A percentile compares a stretch with the other conserved stretches of the same genome.
phyloP scores from a whole-genome alignment of 2,797 vertebrate species.

The Aulostomus chinensis region DNA sequence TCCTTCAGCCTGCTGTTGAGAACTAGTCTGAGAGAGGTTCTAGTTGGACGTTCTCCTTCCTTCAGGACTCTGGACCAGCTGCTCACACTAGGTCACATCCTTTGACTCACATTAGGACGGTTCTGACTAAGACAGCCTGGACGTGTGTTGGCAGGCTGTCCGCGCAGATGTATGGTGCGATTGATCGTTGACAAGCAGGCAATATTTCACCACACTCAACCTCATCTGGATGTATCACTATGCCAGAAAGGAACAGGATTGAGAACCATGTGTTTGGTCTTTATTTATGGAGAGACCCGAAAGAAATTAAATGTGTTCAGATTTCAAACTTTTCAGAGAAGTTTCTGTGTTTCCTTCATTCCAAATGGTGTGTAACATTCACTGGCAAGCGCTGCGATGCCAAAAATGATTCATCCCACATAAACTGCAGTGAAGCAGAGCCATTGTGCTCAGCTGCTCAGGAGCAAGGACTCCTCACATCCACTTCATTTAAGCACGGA shows the following conservation, averaged over 20 bases:
- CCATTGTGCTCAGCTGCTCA: constrained; percentile 26
- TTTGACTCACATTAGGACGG: constrained; percentile 46
- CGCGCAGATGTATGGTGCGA: constrained; percentile 32
- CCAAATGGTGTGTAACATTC: constrained; percentile 37
- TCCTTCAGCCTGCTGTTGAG: too few species aligned
- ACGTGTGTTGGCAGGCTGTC: constrained; percentile 29
- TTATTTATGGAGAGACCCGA: constrained; percentile 38
- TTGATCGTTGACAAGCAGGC: constrained; percentile 47
- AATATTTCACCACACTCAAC: constrained; percentile 43
- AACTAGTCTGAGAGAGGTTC: constrained; percentile 3
- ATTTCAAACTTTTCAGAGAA: constrained; percentile 36
- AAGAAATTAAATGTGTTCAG: constrained; percentile 34
- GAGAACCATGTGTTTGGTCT: constrained; percentile 45
- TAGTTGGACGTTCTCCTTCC: constrained; percentile 25
- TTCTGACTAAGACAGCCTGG: constrained; percentile 37
- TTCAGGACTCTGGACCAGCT: constrained; percentile 15
- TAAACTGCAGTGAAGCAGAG: constrained; percentile 42
- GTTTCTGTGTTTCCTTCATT: constrained; percentile 40
- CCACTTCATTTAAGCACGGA: constrained; percentile 9
- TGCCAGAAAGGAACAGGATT: constrained; percentile 46
- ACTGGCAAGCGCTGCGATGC: constrained; percentile 40
- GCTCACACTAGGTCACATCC: constrained; percentile 41
- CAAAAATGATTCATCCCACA: constrained; percentile 50
- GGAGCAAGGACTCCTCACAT: constrained; percentile 24
- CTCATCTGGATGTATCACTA: constrained; percentile 54